Percentiles rank a stretch among this genome's conserved stretches.
Evolutionary conservation across 2,113 vertebrate genomes (phyloP).

Genomic region (Pao palembangensis): DNA sequence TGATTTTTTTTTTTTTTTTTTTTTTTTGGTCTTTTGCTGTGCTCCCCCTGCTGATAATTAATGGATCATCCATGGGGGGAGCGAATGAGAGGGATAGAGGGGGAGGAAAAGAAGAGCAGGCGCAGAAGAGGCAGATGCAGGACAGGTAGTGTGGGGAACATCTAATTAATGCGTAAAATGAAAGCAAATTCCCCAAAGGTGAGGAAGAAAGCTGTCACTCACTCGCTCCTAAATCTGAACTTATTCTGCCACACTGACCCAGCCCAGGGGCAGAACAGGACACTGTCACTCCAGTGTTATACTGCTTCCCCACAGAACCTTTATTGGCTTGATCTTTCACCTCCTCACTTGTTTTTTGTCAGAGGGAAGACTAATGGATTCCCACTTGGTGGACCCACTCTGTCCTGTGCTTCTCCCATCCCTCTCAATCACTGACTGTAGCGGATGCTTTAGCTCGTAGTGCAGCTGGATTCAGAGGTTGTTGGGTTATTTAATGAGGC

Average conservation of each 20-base stretch:
- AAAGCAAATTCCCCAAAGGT: no score
- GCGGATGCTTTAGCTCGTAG: neutral
- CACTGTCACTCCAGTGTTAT: neutral
- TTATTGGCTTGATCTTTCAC: constrained; percentile 14
- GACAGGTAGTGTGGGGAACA: constrained; percentile 1
- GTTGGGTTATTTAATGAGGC: neutral
- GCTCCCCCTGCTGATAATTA: constrained; percentile 50
- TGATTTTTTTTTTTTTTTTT: constrained; percentile 32
- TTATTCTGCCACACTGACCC: neutral
- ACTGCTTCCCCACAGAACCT: constrained; percentile 2
- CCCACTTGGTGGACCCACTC: neutral
- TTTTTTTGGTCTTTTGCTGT: neutral
- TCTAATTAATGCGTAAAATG: constrained; percentile 6
- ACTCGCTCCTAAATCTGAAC: neutral
- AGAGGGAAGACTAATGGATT: constrained; percentile 20
- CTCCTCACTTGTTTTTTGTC: constrained; percentile 22
- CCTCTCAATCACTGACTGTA: neutral
- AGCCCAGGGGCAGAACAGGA: neutral
- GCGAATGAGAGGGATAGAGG: constrained; percentile 11
- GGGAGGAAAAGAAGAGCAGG: constrained; percentile 15
- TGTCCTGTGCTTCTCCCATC: neutral
- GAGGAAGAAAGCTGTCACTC: neutral
- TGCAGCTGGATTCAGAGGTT: neutral
- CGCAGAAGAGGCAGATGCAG: constrained; percentile 1
- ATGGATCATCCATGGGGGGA: constrained; percentile 36